Percentiles rank a stretch among this genome's conserved stretches.
phyloP scores from a whole-genome alignment of 2,113 vertebrate genomes.

The Tragelaphus imberbis region DNA sequence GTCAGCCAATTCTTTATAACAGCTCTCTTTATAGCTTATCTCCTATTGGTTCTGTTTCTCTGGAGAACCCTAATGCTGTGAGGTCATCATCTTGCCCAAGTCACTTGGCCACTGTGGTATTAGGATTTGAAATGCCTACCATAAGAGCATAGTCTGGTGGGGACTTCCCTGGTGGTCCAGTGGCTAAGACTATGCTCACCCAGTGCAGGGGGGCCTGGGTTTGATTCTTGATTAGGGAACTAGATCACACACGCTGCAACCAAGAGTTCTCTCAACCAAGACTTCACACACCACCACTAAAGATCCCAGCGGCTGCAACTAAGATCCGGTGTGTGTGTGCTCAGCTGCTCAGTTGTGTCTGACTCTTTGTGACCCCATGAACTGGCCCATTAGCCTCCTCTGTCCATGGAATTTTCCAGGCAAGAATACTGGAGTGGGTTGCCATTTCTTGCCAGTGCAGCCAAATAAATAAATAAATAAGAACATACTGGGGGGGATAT shows the following conservation, averaged over 20 bases:
- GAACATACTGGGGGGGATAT: not conserved
- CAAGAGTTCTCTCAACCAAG: not conserved
- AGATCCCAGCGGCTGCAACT: fast-evolving
- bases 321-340: not conserved
- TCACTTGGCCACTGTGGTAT: not conserved
- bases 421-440: not conserved
- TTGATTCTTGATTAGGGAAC: not conserved
- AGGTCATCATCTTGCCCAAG: not conserved
- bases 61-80: not conserved
- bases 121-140: not conserved
- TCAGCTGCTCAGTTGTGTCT: not conserved
- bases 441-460: not conserved
- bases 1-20: not conserved
- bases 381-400: not conserved
- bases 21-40: not conserved
- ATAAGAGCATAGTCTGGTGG: not conserved
- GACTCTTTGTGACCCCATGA: not conserved
- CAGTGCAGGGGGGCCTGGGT: not conserved
- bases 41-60: not conserved
- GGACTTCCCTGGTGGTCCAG: not conserved
- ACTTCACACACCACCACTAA: not conserved
- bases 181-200: not conserved
- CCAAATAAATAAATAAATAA: not conserved
- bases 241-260: fast-evolving
- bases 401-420: not conserved